Evolutionary conservation across 2,113 vertebrate species (phyloP).

Genomic region (Piaya cayana): DNA sequence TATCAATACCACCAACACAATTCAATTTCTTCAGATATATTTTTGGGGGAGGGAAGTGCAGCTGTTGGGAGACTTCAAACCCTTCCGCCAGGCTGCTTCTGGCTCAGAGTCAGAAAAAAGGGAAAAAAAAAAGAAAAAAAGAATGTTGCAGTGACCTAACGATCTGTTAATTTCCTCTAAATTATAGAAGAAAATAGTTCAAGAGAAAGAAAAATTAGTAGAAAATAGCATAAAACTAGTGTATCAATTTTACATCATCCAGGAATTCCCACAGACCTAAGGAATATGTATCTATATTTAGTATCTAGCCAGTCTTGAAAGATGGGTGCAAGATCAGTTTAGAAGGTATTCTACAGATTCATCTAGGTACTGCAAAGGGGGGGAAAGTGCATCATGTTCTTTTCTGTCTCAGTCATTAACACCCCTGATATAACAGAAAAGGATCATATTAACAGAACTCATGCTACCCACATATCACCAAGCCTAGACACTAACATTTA

Average conservation of each 20-base stretch:
- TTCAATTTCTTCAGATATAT: background rate
- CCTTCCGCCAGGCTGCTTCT: background rate
- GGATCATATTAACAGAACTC: background rate
- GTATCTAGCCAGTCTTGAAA: background rate
- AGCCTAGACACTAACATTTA: background rate
- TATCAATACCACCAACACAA: background rate
- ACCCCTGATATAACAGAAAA: background rate
- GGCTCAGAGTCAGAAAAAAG: background rate
- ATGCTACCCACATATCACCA: background rate
- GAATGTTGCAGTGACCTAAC: background rate
- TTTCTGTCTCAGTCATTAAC: background rate
- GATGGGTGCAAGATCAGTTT: background rate
- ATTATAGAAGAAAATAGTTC: background rate
- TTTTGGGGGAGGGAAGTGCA: no score
- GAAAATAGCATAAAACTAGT: background rate
- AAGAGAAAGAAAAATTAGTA: background rate
- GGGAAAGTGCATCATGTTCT: background rate
- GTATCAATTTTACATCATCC: background rate
- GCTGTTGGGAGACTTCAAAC: background rate
- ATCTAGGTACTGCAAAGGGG: background rate
- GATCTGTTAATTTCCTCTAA: background rate
- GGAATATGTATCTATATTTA: background rate
- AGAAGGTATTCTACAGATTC: background rate
- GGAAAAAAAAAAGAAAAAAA: fast-evolving
- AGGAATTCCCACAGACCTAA: background rate